Evolutionary conservation across 2,113 vertebrate genomes (phyloP), one percentile per base, ranked within the genome.

Genomic region (Sinocyclocheilus maitianheensis): DNA sequence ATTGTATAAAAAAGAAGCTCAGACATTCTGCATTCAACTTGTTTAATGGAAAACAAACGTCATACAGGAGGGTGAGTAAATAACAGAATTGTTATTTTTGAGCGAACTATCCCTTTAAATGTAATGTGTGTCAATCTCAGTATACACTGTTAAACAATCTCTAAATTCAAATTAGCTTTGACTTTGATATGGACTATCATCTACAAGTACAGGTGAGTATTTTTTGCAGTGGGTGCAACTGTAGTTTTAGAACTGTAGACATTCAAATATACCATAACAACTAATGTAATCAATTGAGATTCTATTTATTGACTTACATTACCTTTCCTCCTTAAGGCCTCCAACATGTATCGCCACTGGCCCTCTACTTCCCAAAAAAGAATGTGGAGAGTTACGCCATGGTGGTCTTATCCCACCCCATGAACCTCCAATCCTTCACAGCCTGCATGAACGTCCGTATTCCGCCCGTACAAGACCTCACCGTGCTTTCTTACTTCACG

Each of bases 401-500:
- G 2, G 93, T 95, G 2, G 91, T 86, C 13, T 90, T 94, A 4
- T 87, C 82, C 43, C 91, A 84, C 0, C 82, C 85, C 1, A 91
- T 96, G 94, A 86, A 89, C 1, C 91, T 97, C 13, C 87, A 89
- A 34, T 91, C 94, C 83, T 96, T 97, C 92, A 96, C 95, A 0
- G 85, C 92, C 4, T 97, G 96, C 71, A 94, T 95, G 93, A 95
- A 95, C 26, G 86, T 94, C 80, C 91, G 87, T 18, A 84, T 91
- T 13, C 81, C 74, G 13, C 62, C 34, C 0, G 0, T 11, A 0
- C 91, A 91, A 8, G 79, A 87, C 55, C 93, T 95, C 88, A 96
- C 94, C 0, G 77, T 96, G 48, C 87, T 96, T 37, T 96, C 95
- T 65, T 98, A 97, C 80, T 92, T 94, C 87, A 95, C 91, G 0